These are phyloP conservation scores for Trachelus iudaicus DNA, from an alignment of 2,888 invertebrate genomes.

Conservation along the genomic window DNA sequence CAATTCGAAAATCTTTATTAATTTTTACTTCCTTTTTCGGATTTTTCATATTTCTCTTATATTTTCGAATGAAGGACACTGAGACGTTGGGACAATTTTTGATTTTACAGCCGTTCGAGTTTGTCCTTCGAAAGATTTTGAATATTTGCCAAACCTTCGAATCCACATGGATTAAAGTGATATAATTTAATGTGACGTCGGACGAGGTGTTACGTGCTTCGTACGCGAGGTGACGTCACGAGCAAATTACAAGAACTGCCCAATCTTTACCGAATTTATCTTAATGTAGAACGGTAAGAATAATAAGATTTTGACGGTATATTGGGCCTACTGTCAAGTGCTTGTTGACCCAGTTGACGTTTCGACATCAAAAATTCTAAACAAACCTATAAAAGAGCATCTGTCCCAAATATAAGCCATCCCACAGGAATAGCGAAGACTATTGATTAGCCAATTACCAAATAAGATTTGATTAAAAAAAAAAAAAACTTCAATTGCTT, in stretches of 20 bases:
- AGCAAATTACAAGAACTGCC: too few species aligned
- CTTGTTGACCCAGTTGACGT: too few species aligned
- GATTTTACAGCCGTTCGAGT: neutral
- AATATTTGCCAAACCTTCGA: neutral
- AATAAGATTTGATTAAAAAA: neutral
- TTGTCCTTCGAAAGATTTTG: neutral
- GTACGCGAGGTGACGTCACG: too few species aligned
- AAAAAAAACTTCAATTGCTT: neutral
- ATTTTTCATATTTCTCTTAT: neutral
- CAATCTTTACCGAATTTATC: too few species aligned
- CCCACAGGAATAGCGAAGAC: neutral
- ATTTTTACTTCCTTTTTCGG: neutral
- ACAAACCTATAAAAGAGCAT: neutral
- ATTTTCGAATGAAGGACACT: neutral
- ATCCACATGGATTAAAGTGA: neutral
- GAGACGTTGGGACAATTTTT: too few species aligned
- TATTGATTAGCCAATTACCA: neutral
- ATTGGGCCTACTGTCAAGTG: too few species aligned
- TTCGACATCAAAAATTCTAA: too few species aligned
- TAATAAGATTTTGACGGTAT: too few species aligned
- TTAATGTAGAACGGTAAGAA: too few species aligned
- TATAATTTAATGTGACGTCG: neutral
- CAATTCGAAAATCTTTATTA: too few species aligned
- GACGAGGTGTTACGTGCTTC: neutral
- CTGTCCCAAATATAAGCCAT: neutral